phyloP scores from a whole-genome alignment of 2,888 invertebrate genomes.

The Orthosia gothica region DNA sequence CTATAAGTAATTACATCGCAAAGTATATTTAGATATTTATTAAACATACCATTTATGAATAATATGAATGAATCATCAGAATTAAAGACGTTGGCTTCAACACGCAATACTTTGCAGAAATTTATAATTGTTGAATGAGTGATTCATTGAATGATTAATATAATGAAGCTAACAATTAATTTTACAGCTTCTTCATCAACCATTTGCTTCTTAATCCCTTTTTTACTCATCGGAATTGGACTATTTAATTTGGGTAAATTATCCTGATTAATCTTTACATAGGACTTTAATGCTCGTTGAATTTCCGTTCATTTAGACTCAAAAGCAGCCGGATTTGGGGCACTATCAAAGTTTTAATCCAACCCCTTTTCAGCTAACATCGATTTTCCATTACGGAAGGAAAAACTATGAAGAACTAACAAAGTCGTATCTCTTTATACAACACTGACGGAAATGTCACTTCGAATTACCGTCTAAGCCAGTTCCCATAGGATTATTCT shows the following conservation, averaged over 20 bases:
- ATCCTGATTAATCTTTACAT: slow-evolving; percentile 8
- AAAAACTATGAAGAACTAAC: background rate
- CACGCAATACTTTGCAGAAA: slow-evolving; percentile 27
- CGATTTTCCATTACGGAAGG: slow-evolving; percentile 2
- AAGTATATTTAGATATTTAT: background rate
- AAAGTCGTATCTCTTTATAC: background rate
- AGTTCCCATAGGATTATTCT: slow-evolving; percentile 27
- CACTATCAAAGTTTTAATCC: slow-evolving; percentile 43
- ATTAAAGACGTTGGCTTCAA: slow-evolving; percentile 12
- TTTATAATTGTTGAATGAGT: slow-evolving; percentile 12
- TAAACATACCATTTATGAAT: slow-evolving; percentile 33
- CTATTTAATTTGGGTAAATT: slow-evolving; percentile 4
- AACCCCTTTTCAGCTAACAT: slow-evolving; percentile 7
- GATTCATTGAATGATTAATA: slow-evolving; percentile 8
- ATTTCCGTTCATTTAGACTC: slow-evolving; percentile 3
- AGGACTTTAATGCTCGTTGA: background rate
- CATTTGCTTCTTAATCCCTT: background rate
- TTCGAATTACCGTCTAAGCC: slow-evolving; percentile 11
- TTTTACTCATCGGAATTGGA: slow-evolving; percentile 11
- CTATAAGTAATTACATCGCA: slow-evolving; percentile 21
- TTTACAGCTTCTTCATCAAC: background rate
- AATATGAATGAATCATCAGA: slow-evolving; percentile 45
- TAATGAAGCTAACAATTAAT: slow-evolving; percentile 5
- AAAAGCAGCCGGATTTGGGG: background rate
- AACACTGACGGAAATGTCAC: slow-evolving; percentile 11